Conservation (phyloP, 2,888 invertebrate species). For the Cotesia congregata region DNA sequence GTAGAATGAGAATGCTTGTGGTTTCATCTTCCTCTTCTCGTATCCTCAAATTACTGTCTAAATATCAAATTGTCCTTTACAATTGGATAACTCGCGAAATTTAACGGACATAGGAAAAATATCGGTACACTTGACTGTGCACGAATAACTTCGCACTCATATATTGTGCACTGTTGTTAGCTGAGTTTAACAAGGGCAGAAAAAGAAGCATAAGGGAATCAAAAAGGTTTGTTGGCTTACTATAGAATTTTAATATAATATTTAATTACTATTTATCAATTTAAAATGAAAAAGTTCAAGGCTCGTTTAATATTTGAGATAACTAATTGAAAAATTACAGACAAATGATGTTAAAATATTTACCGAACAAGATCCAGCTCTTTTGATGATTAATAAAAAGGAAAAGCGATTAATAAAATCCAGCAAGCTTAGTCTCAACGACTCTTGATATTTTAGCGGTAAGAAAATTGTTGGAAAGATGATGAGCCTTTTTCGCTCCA, state of each 20-base stretch:
- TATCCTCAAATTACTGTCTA: constrained; percentile 26
- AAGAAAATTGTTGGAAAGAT: background rate
- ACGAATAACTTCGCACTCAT: too few relatives aligned
- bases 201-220: too few relatives aligned
- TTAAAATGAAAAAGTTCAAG: background rate
- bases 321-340: background rate
- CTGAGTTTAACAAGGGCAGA: too few relatives aligned
- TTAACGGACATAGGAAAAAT: background rate
- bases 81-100: constrained; percentile 24
- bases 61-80: constrained; percentile 25
- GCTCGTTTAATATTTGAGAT: background rate
- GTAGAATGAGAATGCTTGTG: constrained; percentile 31
- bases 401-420: background rate
- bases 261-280: background rate
- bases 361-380: background rate
- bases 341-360: constrained; percentile 1
- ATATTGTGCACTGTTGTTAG: too few relatives aligned
- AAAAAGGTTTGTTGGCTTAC: background rate
- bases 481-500: background rate
- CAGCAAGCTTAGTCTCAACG: background rate
- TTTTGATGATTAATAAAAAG: background rate
- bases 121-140: background rate
- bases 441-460: background rate
- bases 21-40: constrained; percentile 27
- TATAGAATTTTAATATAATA: background rate